Percentiles rank a stretch among this genome's conserved stretches.
Evolutionary conservation across 2,113 vertebrate genomes (phyloP).

Genomic region (Rousettus leschenaultii): DNA sequence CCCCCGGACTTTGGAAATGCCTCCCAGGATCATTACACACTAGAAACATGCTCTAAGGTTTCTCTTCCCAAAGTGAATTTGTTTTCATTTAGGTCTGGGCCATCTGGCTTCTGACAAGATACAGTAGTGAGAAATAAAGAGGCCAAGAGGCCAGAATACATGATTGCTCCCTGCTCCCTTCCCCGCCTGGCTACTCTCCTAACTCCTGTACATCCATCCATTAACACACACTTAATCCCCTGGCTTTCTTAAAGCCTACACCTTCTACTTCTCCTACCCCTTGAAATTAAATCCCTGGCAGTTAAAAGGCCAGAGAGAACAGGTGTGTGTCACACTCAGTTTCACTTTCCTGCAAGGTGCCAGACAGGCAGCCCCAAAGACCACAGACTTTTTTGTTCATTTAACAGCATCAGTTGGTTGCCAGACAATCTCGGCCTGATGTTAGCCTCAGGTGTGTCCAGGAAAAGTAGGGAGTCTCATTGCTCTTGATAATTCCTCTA

Average conservation of each 20-base stretch:
- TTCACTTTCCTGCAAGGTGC: conserved; percentile 70
- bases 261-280: neutral
- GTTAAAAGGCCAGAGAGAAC: conserved; percentile 69
- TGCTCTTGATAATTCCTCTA: conserved; percentile 3
- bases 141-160: neutral
- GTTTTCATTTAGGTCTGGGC: conserved; percentile 40
- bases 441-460: neutral
- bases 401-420: neutral
- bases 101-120: conserved; percentile 50
- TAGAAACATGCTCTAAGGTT: neutral
- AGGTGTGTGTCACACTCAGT: conserved; percentile 71
- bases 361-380: conserved; percentile 56
- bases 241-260: conserved; percentile 41
- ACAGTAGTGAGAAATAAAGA: neutral
- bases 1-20: neutral
- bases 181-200: neutral
- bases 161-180: neutral
- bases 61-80: conserved; percentile 32
- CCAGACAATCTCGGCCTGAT: neutral
- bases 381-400: conserved; percentile 64
- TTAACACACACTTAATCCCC: conserved; percentile 61
- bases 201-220: neutral
- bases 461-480: neutral
- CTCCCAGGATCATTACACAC: neutral
- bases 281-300: conserved; percentile 66